Evolutionary conservation across 2,113 vertebrate species (phyloP).

Genomic region (Pelecanus crispus): DNA sequence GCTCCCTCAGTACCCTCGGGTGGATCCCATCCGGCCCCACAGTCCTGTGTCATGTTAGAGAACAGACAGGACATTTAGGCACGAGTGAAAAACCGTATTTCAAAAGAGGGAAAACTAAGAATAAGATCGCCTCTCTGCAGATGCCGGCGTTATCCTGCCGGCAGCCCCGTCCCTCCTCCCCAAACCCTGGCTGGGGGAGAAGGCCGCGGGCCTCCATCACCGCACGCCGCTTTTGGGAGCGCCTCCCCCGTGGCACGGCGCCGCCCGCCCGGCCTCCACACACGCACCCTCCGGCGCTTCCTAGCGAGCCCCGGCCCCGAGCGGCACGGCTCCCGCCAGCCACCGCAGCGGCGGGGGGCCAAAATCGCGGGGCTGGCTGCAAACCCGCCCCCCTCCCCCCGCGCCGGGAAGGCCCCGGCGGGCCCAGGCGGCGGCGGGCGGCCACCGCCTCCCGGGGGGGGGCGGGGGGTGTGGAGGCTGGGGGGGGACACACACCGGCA

Average conservation of each 20-base stretch:
- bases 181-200: fast-evolving
- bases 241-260: not conserved
- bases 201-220: not conserved
- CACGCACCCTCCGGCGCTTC: no score
- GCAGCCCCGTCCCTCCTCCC: not conserved
- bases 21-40: no score
- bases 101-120: no score
- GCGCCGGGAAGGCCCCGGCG: not conserved
- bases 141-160: not conserved
- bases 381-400: not conserved
- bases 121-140: fast-evolving
- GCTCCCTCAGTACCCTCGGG: no score
- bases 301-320: not conserved
- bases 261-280: not conserved
- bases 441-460: no score
- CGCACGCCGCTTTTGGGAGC: not conserved
- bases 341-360: no score
- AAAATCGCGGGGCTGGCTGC: not conserved
- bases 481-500: not conserved
- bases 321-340: not conserved
- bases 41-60: fast-evolving
- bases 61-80: fast-evolving
- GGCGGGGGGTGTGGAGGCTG: no score
- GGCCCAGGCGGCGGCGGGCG: not conserved
- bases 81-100: fast-evolving